These are phyloP conservation scores for Stenurella melanura DNA, from an alignment of 2,888 invertebrate genomes.

Conservation along the genomic window DNA sequence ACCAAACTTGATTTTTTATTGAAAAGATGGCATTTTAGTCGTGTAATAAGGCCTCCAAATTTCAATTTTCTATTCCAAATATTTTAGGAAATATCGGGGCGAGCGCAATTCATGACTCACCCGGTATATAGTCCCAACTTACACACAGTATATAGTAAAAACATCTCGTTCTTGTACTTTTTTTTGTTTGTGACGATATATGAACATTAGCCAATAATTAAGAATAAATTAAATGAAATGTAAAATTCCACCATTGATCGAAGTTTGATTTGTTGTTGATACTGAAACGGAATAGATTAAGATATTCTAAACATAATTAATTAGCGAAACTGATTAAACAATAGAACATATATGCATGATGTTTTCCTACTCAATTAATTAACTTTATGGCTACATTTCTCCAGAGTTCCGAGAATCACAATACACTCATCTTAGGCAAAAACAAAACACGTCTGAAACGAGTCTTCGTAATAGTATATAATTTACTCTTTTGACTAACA, in stretches of 20 bases:
- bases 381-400: conserved; percentile 34
- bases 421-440: conserved; percentile 34
- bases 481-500: conserved; percentile 48
- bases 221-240: not conserved
- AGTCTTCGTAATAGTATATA: conserved; percentile 43
- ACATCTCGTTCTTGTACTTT: no score
- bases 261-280: not conserved
- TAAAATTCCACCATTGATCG: not conserved
- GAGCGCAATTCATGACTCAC: no score
- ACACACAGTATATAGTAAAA: no score
- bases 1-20: no score
- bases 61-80: no score
- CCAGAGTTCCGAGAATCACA: conserved; percentile 22
- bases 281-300: not conserved
- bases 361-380: conserved; percentile 26
- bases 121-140: no score
- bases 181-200: no score
- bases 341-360: not conserved
- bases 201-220: no score
- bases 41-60: no score
- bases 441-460: conserved; percentile 41
- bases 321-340: not conserved
- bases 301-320: not conserved
- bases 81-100: no score
- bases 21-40: no score